Conservation (phyloP, 2,888 invertebrate species). For the Agonopterix arenella region DNA sequence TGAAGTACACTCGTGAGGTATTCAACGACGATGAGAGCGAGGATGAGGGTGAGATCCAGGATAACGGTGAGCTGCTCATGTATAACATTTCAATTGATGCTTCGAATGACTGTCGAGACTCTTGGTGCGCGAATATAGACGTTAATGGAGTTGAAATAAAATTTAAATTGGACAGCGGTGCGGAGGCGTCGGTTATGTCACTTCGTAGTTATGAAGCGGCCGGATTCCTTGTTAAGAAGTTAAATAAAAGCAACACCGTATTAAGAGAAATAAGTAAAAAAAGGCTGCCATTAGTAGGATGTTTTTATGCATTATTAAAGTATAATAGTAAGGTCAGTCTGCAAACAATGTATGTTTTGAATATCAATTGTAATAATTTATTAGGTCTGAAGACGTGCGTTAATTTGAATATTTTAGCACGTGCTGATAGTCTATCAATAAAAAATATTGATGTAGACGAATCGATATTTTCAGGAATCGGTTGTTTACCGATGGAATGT, state of each 20-base stretch:
- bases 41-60: not conserved
- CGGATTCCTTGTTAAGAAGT: not conserved
- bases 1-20: not conserved
- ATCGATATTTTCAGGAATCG: slow-evolving; percentile 2
- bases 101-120: not conserved
- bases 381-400: slow-evolving; percentile 3
- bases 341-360: slow-evolving; percentile 2
- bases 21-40: not conserved
- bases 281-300: slow-evolving; percentile 4
- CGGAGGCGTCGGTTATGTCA: slow-evolving; percentile 6
- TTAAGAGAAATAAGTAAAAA: slow-evolving; percentile 5
- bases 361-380: slow-evolving; percentile 7
- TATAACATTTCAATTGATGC: slow-evolving; percentile 3
- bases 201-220: not conserved
- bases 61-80: slow-evolving; percentile 3
- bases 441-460: not conserved
- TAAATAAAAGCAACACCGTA: not conserved
- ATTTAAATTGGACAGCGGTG: slow-evolving; percentile 8
- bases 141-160: not conserved
- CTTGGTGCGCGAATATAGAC: not conserved
- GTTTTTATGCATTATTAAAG: slow-evolving; percentile 3
- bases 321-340: not conserved
- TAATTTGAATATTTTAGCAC: not conserved
- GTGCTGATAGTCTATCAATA: not conserved
- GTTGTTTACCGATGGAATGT: slow-evolving; percentile 4